Percentiles rank a stretch among this genome's conserved stretches.
Conservation (phyloP, 2,888 invertebrate species). For the Apotomis capreana region DNA sequence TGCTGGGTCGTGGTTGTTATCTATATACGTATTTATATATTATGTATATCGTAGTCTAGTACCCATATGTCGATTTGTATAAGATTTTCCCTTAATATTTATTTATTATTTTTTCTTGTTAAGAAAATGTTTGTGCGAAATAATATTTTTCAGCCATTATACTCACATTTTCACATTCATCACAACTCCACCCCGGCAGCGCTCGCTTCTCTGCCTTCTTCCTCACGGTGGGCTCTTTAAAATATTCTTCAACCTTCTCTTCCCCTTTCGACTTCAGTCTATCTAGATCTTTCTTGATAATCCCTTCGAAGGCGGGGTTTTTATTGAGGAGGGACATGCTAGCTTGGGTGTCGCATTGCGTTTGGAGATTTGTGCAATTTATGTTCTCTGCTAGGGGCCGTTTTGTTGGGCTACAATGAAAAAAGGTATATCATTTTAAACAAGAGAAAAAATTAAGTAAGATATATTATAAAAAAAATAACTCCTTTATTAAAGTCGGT, state of each 20-base stretch:
- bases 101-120: no score
- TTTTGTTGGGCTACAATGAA: conserved; percentile 59
- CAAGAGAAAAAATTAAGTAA: no score
- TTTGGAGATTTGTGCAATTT: conserved; percentile 61
- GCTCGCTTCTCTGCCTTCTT: conserved; percentile 71
- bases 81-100: no score
- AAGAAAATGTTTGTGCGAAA: no score
- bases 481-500: no score
- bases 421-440: not conserved
- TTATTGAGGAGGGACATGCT: conserved; percentile 60
- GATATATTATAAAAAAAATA: no score
- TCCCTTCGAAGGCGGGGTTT: not conserved
- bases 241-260: conserved; percentile 53
- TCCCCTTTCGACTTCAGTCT: conserved; percentile 47
- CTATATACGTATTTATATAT: no score
- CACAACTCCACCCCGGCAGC: conserved; percentile 75
- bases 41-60: no score
- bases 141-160: not conserved
- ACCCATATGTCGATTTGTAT: no score
- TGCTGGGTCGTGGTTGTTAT: no score
- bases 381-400: conserved; percentile 65
- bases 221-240: conserved; percentile 65
- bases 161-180: conserved; percentile 70
- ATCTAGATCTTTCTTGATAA: conserved; percentile 11
- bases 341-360: conserved; percentile 52